These are phyloP conservation scores for Cephus pygmeus DNA, from an alignment of 2,888 invertebrate species.

Conservation along the genomic window DNA sequence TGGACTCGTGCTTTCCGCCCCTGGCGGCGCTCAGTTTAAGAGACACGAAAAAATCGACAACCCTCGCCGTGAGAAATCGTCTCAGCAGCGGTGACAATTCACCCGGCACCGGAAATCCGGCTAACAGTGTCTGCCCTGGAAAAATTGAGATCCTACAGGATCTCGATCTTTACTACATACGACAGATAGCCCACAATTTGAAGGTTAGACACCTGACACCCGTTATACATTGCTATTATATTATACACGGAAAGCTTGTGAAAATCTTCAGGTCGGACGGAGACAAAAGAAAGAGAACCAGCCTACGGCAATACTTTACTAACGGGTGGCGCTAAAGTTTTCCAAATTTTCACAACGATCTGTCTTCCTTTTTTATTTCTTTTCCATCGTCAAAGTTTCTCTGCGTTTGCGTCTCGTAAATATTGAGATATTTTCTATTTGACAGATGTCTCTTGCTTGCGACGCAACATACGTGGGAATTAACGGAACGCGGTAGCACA, in stretches of 20 bases:
- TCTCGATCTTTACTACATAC: constrained; percentile 69
- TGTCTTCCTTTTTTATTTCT: background rate
- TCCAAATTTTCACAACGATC: background rate
- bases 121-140: constrained; percentile 45
- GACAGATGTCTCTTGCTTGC: background rate
- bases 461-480: background rate
- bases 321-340: background rate
- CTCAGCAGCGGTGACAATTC: constrained; percentile 51
- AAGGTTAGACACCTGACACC: constrained; percentile 60
- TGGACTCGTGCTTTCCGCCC: constrained; percentile 69
- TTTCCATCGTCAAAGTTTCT: background rate
- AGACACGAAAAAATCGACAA: constrained; percentile 49
- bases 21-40: constrained; percentile 65
- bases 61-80: constrained; percentile 48
- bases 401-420: background rate
- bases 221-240: background rate
- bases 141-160: constrained; percentile 69
- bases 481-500: background rate
- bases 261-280: background rate
- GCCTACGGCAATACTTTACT: background rate
- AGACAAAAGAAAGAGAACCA: background rate
- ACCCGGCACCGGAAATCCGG: constrained; percentile 28
- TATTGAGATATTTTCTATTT: background rate
- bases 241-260: background rate
- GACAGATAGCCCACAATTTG: constrained; percentile 69